Evolutionary conservation across 30 jellyfish, hydroid and myxozoan species (phyloP).

Genomic region (Hydra vulgaris): DNA sequence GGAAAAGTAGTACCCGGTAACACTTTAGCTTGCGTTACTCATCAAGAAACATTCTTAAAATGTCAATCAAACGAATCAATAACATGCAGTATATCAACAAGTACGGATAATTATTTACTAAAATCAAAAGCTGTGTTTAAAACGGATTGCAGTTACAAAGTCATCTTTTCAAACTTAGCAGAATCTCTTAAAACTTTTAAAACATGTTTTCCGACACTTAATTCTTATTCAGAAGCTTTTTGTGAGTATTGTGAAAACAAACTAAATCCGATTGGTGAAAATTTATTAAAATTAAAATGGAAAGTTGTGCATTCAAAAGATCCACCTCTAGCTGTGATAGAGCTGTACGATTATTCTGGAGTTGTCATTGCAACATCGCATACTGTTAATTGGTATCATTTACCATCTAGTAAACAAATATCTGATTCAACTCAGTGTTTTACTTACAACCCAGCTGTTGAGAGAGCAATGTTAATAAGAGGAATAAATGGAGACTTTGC

Average conservation of each 20-base stretch:
- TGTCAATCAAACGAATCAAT: no score
- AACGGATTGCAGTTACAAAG: no score
- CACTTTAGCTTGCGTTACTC: no score
- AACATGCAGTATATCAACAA: no score
- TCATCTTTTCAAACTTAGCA: no score
- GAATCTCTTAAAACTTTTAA: no score
- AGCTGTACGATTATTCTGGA: neutral
- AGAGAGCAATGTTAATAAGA: conserved; percentile 29
- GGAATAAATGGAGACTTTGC: conserved; percentile 14
- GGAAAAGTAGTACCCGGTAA: neutral
- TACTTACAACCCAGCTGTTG: neutral
- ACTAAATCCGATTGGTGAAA: neutral
- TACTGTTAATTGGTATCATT: conserved; percentile 4
- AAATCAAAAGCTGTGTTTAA: no score
- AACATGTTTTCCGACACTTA: neutral
- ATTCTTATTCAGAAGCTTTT: neutral
- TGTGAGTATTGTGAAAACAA: neutral
- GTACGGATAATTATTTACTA: no score
- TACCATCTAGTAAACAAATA: conserved; percentile 12
- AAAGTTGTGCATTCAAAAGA: conserved; percentile 24
- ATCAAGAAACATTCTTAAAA: no score
- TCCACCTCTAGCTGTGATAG: conserved; percentile 22
- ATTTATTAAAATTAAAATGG: neutral
- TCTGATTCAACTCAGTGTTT: neutral
- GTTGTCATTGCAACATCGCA: conserved; percentile 18